Evolutionary conservation across 2,888 invertebrate species (phyloP).

Genomic region (Apodemia mormo): DNA sequence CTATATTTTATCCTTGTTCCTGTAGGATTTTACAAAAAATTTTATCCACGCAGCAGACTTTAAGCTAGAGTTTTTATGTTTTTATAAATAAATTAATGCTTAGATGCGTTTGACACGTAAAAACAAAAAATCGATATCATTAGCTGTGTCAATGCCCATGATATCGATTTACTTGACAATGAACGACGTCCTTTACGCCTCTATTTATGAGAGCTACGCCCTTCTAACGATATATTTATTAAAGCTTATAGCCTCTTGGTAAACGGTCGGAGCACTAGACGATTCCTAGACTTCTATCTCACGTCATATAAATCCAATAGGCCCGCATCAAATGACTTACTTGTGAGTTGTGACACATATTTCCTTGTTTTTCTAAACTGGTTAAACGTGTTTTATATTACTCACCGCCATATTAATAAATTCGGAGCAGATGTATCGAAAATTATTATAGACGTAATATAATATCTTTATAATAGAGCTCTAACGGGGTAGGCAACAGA

Average conservation of each 20-base stretch:
- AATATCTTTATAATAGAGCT: too few relatives aligned
- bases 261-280: slow-evolving; percentile 37
- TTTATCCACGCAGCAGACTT: background rate
- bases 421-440: background rate
- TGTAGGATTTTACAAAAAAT: background rate
- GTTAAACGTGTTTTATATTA: background rate
- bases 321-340: slow-evolving; percentile 9
- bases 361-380: slow-evolving; percentile 6
- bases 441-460: too few relatives aligned
- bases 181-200: slow-evolving; percentile 26
- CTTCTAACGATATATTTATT: slow-evolving; percentile 46
- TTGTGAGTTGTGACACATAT: slow-evolving; percentile 20
- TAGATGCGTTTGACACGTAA: background rate
- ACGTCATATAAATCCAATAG: slow-evolving; percentile 3
- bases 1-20: background rate
- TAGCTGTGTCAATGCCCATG: slow-evolving; percentile 21
- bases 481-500: too few relatives aligned
- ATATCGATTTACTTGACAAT: slow-evolving; percentile 21
- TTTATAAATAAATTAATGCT: background rate
- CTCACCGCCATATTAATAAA: background rate
- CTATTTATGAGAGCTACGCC: slow-evolving; percentile 42
- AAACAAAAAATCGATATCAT: slow-evolving; percentile 19
- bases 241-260: slow-evolving; percentile 41
- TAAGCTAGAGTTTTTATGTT: background rate
- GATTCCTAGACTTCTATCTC: slow-evolving; percentile 27